Conservation (phyloP, 2,888 invertebrate species). For the Tortricodes alternella region DNA sequence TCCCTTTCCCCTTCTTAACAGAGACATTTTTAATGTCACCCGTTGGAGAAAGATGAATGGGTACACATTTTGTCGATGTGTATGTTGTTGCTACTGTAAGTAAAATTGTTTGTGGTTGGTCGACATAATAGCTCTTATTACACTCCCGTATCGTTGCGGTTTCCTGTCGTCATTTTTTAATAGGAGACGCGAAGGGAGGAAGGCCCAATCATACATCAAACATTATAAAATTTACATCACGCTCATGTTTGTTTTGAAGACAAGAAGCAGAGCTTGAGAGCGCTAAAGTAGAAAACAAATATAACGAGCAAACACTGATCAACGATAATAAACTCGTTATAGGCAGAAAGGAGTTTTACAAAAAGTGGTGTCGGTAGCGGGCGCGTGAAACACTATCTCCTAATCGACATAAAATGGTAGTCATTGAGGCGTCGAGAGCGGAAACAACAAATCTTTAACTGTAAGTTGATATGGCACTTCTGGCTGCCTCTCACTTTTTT, state of each 20-base stretch:
- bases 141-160: constrained; percentile 61
- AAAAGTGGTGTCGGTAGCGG: constrained; percentile 79
- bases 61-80: constrained; percentile 77
- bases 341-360: constrained; percentile 73
- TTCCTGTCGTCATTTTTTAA: constrained; percentile 61
- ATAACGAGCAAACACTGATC: constrained; percentile 64
- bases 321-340: constrained; percentile 76
- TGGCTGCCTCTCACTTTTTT: constrained; percentile 72
- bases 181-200: constrained; percentile 9
- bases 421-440: constrained; percentile 78
- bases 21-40: constrained; percentile 80
- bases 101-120: constrained; percentile 75
- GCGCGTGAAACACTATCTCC: constrained; percentile 80
- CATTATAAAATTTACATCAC: not conserved
- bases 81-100: constrained; percentile 67
- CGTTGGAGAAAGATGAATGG: constrained; percentile 79
- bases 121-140: constrained; percentile 70
- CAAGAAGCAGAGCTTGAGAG: constrained; percentile 51
- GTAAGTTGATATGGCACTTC: constrained; percentile 66
- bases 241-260: not conserved
- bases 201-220: constrained; percentile 13
- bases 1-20: constrained; percentile 75
- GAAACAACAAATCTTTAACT: constrained; percentile 77
- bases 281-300: constrained; percentile 44
- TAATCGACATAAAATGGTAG: constrained; percentile 81